phyloP scores from a whole-genome alignment of 2,797 vertebrate species.

The Pseudochirops corinnae region DNA sequence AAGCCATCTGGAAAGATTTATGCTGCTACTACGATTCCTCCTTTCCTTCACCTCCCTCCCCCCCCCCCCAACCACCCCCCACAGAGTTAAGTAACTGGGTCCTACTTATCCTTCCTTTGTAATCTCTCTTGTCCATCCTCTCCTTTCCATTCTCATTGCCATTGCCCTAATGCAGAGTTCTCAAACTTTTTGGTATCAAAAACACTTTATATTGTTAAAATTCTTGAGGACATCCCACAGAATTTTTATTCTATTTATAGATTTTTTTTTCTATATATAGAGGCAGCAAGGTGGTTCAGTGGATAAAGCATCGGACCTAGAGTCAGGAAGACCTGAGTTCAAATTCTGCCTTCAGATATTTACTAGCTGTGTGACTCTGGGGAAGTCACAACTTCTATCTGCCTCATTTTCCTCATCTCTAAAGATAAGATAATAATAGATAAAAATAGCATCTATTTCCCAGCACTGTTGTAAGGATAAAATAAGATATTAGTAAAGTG shows the following conservation, averaged over 20 bases:
- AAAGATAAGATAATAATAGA: background rate
- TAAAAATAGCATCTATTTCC: background rate
- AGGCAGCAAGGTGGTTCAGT: background rate
- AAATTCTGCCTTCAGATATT: background rate
- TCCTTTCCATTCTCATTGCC: background rate
- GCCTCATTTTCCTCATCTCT: background rate
- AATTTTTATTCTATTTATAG: background rate
- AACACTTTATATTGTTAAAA: background rate
- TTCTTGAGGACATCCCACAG: background rate
- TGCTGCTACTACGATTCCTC: background rate
- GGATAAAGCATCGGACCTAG: background rate
- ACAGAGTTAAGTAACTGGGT: background rate
- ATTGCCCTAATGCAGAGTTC: background rate
- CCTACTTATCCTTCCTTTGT: background rate
- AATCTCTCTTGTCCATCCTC: background rate
- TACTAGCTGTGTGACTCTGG: background rate
- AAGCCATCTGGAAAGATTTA: slow-evolving; percentile 47
- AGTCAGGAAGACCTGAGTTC: background rate
- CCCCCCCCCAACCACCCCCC: background rate
- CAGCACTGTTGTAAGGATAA: background rate
- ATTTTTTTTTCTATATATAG: background rate
- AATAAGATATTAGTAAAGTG: background rate
- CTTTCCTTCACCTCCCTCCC: background rate
- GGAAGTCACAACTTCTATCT: background rate
- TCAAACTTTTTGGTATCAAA: background rate